Base-by-base conservation (phyloP, 2,113 vertebrate genomes). In the Malurus alboscapulatus region DNA sequence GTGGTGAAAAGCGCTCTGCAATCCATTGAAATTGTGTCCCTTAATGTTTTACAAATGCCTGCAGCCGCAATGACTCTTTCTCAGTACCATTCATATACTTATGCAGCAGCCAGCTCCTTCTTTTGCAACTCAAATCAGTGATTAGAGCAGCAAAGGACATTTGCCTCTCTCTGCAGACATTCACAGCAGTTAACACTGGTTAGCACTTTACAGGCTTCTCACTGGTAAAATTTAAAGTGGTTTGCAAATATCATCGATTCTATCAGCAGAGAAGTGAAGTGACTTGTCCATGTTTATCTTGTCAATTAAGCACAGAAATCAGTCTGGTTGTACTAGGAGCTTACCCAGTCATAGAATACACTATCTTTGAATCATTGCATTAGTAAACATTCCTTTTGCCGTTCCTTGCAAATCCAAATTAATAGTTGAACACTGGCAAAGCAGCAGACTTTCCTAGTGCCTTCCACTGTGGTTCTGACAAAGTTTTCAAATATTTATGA, bases 11-110 rank as follows among this genome's bases (percentile, higher is more conserved):
- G 84, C 57, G 38, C 69, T 84, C 84, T 78, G 74, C 77, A 82
- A 75, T 84, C 84, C 66, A 86, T 20, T 91, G 69, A 92, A 94
- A 92, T 75, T 34, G 15, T 34, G 47, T 81, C 13, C 36, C 69
- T 88, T 87, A 88, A 88, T 90, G 73, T 67, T 84, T 92, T 54
- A 87, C 69, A 94, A 94, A 92, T 92, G 94, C 65, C 80, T 65
- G 53, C 58, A 78, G 61, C 69, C 1, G 2, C 57, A 67, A 57
- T 61, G 68, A 65, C 66, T 81, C 54, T 66, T 82, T 90, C 83
- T 88, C 10, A 2, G 32, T 45, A 54, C 75, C 45, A 55, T 50
- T 84, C 0, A 0, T 73, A 86, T 68, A 13, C 82, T 68, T 69
- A 90, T 82, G 2, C 68, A 92, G 38, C 72, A 85, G 66, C 27